These are phyloP conservation scores for Platyscapa corneri DNA, from an alignment of 1,140 invertebrate genomes.

Conservation along the genomic window DNA sequence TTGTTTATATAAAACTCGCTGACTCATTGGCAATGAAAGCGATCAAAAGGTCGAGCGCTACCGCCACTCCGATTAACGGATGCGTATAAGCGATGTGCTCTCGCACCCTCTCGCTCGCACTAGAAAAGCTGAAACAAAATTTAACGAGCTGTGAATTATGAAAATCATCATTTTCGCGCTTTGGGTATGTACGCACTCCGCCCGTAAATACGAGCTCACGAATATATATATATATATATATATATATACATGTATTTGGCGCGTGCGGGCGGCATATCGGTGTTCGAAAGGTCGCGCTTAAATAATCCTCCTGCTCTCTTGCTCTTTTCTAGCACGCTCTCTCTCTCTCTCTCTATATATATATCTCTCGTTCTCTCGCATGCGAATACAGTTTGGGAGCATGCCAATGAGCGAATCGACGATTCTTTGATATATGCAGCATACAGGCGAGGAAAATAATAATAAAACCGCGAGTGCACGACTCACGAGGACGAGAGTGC, in stretches of 20 bases:
- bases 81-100: not conserved
- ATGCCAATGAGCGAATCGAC: slow-evolving; percentile 67
- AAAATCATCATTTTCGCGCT: slow-evolving; percentile 66
- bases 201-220: not conserved
- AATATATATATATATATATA: too few species aligned
- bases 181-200: not conserved
- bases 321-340: not conserved
- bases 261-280: not conserved
- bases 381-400: slow-evolving; percentile 59
- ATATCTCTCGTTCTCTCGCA: not conserved
- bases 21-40: slow-evolving; percentile 48
- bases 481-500: not conserved
- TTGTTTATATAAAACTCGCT: slow-evolving; percentile 50
- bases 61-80: slow-evolving; percentile 39
- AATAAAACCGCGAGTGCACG: slow-evolving; percentile 56
- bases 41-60: slow-evolving; percentile 39
- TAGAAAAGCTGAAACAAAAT: slow-evolving; percentile 67
- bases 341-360: not conserved
- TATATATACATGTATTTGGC: too few species aligned
- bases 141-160: slow-evolving; percentile 73
- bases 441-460: slow-evolving; percentile 59
- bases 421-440: slow-evolving; percentile 42
- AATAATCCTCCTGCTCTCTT: not conserved
- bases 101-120: not conserved
- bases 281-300: not conserved